Base-by-base conservation (phyloP, 1,140 invertebrate genomes). In the Aleiodes sp. region DNA sequence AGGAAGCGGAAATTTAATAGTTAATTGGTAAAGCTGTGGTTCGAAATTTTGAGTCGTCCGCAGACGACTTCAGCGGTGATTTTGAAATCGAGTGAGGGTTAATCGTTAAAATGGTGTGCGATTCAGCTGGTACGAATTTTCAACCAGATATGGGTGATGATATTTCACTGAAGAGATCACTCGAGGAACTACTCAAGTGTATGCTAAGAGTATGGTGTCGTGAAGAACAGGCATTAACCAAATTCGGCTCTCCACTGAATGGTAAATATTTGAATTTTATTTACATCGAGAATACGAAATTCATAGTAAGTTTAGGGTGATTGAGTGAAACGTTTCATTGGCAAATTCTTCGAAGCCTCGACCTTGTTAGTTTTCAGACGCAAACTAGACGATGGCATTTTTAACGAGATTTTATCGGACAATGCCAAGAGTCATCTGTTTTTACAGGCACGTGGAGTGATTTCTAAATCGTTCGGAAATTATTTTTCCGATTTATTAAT, bases 171-270 rank as follows among this genome's bases (percentile, higher is more conserved):
- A 89, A 90, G 74, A 86, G 88, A 43, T 90, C 90, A 75, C 87
- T 94, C 73, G 92, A 94, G 80, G 92, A 94, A 79, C 87, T 94
- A 63, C 88, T 93, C 73, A 93, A 93, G 82, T 87, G 92, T 71
- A 94, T 94, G 93, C 87, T 94, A 65, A 85, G 92, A 71, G 89
- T 94, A n/a, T 94, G 92, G 93, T 92, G 92, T 80, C 89, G 89
- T 72, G 92, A 94, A 79, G 89, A 89, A 73, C 88, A 92, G 80
- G 91, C 91, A 16, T 87, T 92, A 72, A 89, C 75, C 3, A 82
- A 74, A 68, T 78, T 84, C 4, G 82, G 82, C 21, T 75, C 74
- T 12, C 63, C 76, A 2, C 73, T 73, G 19, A 74, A 78, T 67
- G 83, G 84, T 86, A 82, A 82, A 72, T 75, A 66, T 72, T 33